Evolutionary conservation across 2,888 invertebrate genomes (phyloP), one percentile per base, ranked within the genome.

Genomic region (Ormyrus pomaceus): DNA sequence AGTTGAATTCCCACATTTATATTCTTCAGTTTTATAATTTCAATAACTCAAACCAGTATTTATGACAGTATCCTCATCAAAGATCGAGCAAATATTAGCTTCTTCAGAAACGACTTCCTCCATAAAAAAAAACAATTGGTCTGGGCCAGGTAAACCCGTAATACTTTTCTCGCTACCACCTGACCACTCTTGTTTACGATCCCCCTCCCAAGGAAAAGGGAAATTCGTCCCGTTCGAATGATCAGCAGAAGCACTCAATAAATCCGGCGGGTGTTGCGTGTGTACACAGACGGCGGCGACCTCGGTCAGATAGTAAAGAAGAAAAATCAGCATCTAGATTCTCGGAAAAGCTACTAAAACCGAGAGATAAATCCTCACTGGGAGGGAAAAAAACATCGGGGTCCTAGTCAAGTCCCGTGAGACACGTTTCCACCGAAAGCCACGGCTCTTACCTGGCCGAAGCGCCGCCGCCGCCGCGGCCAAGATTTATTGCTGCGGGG

Each of bases 401-500:
- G 34, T 34, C 34, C 34, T 34, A 34, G 34, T 34, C 34, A 34
- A 59, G 19, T 68, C 53, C 55, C 45, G 11, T 34, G 45, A 45
- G 6, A 45, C 55, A 7, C 34, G 34, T 34, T 34, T 34, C 34
- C 34, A 34, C 34, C 34, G 48, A 50, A 19, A 64, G 11, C 46
- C 48, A 6, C 51, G 48, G 6, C 9, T 51, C 51, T 68, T 77
- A 77, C 77, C 77, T 77, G 77, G 65, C 77, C 34, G 58, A 70
- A 62, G 72, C n/a, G 62, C 48, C 48, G 48, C 13, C 13, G 34
- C 46, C 74, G 62, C 53, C 56, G 56, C 34, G 55, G 6, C 10
- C 46, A 56, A 78, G 73, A 78, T 78, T 78, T 78, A 78, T 78
- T 65, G 45, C 73, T 50, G 10, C 65, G 55, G 65, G 71, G 56